Base-by-base conservation (phyloP, 1,140 invertebrate genomes). In the Stratiolaelaps scimitus region DNA sequence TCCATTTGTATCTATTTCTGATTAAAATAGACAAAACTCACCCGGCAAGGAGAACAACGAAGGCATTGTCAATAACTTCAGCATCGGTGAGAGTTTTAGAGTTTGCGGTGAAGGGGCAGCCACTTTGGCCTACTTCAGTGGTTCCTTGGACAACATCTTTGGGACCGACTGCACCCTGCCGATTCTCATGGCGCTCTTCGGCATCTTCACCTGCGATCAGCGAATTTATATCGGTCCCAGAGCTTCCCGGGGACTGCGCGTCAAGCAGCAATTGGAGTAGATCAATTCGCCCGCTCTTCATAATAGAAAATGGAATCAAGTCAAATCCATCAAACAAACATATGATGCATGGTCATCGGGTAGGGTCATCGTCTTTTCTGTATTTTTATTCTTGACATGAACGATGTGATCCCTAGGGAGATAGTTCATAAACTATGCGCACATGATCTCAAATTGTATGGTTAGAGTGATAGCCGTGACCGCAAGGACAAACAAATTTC, bases 231-330 rank as follows among this genome's bases (percentile, higher is more conserved):
- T 48, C 47, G 7, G 47, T 15, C 5, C 4, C 28, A 28, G 47
- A 48, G n/a, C n/a, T n/a, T 5, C 28, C 47, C 7, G 47, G 28
- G 5, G 5, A 67, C 15, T 26, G 69, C 65, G 43, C 53, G 68
- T 71, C 70, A 34, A 72, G 19, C 69, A 72, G 67, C 0, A 71
- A 20, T 34, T 72, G 71, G 1, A 72, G 40, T 13, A 69, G 64
- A 44, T 72, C 69, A 4, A 48, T 28, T 4, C 47, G 4, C 7
- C 47, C 19, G 47, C 28, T 48, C 28, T 48, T n/a, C n/a, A n/a
- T n/a, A n/a, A n/a, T n/a, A n/a, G n/a, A n/a, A n/a, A n/a, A n/a
- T n/a, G n/a, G n/a, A n/a, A n/a, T n/a, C n/a, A n/a, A n/a, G n/a
- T n/a, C n/a, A n/a, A n/a, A n/a, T n/a, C n/a, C n/a, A n/a, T n/a